These are phyloP conservation scores for Pasiphila rectangulata DNA, from an alignment of 2,888 invertebrate species.

Conservation along the genomic window DNA sequence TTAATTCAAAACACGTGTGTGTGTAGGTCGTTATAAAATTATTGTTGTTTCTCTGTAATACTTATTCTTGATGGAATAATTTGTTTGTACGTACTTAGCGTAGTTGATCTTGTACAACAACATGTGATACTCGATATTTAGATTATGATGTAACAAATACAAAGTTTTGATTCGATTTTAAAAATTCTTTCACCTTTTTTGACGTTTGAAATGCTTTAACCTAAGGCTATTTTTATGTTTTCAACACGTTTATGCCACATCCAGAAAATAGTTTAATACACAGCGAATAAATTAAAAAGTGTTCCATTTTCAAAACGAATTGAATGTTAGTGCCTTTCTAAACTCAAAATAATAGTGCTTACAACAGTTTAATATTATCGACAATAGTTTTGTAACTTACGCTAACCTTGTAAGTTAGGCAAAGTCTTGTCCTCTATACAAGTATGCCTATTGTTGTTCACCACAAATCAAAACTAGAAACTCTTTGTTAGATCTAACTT, in stretches of 20 bases:
- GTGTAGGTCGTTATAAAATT: slow-evolving; percentile 45
- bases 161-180: no score
- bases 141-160: no score
- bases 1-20: slow-evolving; percentile 39
- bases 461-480: slow-evolving; percentile 18
- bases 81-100: slow-evolving; percentile 1
- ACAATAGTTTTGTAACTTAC: slow-evolving; percentile 6
- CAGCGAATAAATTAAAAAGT: no score
- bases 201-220: no score
- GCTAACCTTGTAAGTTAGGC: slow-evolving; percentile 21
- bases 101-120: not conserved
- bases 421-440: slow-evolving; percentile 18
- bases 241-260: no score
- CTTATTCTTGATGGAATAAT: slow-evolving; percentile 24
- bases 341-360: not conserved
- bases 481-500: slow-evolving; percentile 32
- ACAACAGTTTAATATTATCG: not conserved
- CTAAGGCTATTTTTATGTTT: no score
- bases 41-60: slow-evolving; percentile 38
- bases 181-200: no score
- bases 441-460: slow-evolving; percentile 20
- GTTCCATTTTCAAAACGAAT: no score
- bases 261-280: no score
- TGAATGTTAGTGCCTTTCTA: no score
- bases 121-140: no score